Evolutionary conservation across 1,140 invertebrate species (phyloP), one percentile per base, ranked within the genome.

Genomic region (Cotesia vestalis): DNA sequence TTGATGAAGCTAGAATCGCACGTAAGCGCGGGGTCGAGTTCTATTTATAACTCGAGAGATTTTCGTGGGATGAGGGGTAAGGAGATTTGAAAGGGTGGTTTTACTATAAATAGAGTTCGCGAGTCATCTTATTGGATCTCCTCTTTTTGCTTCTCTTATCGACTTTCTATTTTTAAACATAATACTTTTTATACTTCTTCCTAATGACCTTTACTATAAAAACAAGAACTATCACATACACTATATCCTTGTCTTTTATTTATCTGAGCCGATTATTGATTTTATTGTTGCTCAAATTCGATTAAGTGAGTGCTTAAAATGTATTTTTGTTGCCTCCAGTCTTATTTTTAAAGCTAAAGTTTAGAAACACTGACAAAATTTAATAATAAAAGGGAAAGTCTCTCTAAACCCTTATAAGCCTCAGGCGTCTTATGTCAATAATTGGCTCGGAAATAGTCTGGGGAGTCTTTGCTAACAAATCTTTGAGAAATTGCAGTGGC

Each of bases 51-150:
- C 71, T 60, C 69, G 40, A 68, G 74, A 79, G 77, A 69, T 82
- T 82, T 81, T 82, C 78, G 81, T 79, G 79, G 81, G 82, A 78
- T 80, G 80, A 71, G 74, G 38, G n/a, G 51, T 8, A 68, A n/a
- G 59, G 62, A 51, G 57, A 17, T 66, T 69, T 62, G 62, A 57
- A 53, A 46, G 57, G 60, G 72, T 76, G 61, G 73, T 74, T 69
- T 69, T 57, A 59, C 74, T 83, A 83, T 80, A 83, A 85, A 85
- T 83, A 84, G 79, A 76, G 75, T 75, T 66, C 74, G 68, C 71
- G 73, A 68, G 75, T 71, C 71, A 64, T 75, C 72, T 74, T 73
- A 66, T 75, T 46, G 69, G 74, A 71, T 78, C 74, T 66, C 72
- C 55, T 66, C 75, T 71, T 60, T 55, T 70, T 74, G 55, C 40